Conservation (phyloP, 2,888 invertebrate genomes). For the Shargacucullia verbasci region DNA sequence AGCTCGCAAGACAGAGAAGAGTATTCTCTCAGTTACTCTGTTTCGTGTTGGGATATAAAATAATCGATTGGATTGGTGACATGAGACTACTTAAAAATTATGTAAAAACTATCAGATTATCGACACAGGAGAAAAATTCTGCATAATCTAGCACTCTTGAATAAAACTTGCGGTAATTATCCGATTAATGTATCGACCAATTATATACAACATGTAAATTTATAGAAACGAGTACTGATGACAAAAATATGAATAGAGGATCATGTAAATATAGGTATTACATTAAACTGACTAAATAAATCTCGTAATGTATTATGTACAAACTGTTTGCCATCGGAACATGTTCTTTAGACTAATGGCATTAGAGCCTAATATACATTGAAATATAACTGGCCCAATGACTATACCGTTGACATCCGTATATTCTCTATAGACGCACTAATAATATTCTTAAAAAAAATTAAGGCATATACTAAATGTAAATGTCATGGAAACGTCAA, state of each 20-base stretch:
- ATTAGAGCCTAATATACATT: conserved; percentile 13
- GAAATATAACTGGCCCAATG: conserved; percentile 15
- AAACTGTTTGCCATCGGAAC: conserved; percentile 59
- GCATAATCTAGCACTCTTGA: too few relatives aligned
- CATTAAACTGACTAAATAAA: conserved; percentile 34
- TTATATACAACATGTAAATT: conserved; percentile 4
- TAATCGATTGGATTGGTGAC: too few relatives aligned
- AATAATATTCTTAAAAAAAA: too few relatives aligned
- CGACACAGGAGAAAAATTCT: not conserved
- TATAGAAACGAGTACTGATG: conserved; percentile 15
- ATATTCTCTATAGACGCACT: too few relatives aligned
- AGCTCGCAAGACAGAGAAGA: conserved; percentile 14
- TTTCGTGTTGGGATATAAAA: not conserved
- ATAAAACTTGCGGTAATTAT: too few relatives aligned
- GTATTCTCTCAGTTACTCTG: conserved; percentile 1
- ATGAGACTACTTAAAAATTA: not conserved
- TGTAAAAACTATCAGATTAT: not conserved
- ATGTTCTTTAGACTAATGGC: conserved; percentile 11
- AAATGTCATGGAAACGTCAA: too few relatives aligned
- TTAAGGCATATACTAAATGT: too few relatives aligned
- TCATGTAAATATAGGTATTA: conserved; percentile 37
- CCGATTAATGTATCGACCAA: too few relatives aligned
- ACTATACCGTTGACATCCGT: too few relatives aligned
- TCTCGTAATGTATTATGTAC: conserved; percentile 57
- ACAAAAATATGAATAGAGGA: conserved; percentile 1